Evolutionary conservation across 2,113 vertebrate species (phyloP).

Genomic region (Panurus biarmicus): DNA sequence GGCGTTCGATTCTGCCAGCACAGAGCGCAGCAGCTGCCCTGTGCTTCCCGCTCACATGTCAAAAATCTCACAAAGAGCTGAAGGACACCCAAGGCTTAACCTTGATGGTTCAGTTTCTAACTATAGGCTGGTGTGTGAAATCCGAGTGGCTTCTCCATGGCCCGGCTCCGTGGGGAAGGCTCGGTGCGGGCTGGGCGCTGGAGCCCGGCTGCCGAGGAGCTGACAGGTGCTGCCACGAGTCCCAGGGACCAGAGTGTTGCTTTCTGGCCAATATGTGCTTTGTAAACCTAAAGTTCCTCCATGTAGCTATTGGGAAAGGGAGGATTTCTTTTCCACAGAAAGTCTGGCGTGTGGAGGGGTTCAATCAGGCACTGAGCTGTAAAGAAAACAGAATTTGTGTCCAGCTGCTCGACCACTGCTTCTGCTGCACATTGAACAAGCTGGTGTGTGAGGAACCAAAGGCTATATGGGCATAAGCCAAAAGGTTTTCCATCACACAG

Average conservation of each 20-base stretch:
- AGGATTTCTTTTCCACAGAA: neutral
- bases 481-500: neutral
- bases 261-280: neutral
- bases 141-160: neutral
- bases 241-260: neutral
- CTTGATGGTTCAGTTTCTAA: neutral
- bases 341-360: neutral
- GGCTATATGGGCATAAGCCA: neutral
- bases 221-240: neutral
- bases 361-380: neutral
- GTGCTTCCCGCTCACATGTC: neutral
- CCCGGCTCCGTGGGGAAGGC: neutral
- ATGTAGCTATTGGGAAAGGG: neutral
- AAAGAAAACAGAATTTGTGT: neutral
- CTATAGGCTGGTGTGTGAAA: conserved; percentile 23
- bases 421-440: neutral
- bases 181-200: fast-evolving
- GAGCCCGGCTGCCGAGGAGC: neutral
- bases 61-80: neutral
- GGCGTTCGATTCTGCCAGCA: fast-evolving
- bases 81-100: neutral
- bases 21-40: neutral
- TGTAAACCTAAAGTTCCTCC: neutral
- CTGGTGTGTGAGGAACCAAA: neutral
- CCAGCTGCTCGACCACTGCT: neutral